Evolutionary conservation across 1,140 invertebrate genomes (phyloP), one percentile per base, ranked within the genome.

Genomic region (Hetaerina americana): DNA sequence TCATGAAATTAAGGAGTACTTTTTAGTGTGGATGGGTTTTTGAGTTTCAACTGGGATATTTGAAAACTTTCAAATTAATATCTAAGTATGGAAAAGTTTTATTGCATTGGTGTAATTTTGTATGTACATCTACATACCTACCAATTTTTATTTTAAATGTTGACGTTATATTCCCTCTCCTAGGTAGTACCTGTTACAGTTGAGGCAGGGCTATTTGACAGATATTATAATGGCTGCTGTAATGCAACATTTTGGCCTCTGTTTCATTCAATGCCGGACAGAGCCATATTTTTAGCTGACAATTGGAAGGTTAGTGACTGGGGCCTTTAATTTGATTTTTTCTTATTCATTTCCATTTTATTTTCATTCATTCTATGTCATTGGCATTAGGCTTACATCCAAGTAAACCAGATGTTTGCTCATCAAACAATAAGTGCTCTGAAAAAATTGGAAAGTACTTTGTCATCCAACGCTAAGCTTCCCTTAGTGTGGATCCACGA

Each of bases 401-500:
- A 74, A 28, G 79, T 81, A 22, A 83, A 83, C 72, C 75, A 78
- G 25, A 72, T 77, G 57, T 82, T 83, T 75, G 80, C 81, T 0
- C 69, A 76, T 24, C 75, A 74, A 40, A 79, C 79, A 10, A 70
- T 81, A 0, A 75, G 78, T 22, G 80, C 80, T 18, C 73, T 82
- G 24, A 75, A 76, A 27, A 71, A 75, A n/a, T 73, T 78, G 66
- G 77, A 79, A 68, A 75, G 74, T 6, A 66, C 75, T 29, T 74
- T 73, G 10, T 29, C 76, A 66, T 75, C 75, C 12, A 75, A 79
- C 29, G 73, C 74, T n/a, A 12, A 57, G 22, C 74, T 77, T 24
- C 81, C 81, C n/a, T 71, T 83, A 18, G 76, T 83, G n/a, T 83
- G 82, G 82, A 81, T 83, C 25, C 82, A 83, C 73, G 82, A 83